phyloP scores from a whole-genome alignment of 2,797 vertebrate genomes.

The Dicrostonyx torquatus region DNA sequence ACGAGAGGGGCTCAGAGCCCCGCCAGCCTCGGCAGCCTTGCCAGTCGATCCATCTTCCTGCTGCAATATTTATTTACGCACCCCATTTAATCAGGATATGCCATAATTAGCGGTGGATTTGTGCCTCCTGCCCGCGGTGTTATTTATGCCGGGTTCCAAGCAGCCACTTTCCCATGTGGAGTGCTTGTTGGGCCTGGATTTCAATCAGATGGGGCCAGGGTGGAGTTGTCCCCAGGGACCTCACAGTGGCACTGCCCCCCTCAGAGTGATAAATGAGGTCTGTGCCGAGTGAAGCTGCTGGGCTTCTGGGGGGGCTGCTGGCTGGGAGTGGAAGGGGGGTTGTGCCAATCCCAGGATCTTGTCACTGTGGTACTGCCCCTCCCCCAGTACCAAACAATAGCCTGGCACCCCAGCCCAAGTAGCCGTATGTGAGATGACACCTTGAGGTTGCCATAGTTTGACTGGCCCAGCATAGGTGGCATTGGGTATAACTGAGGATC shows the following conservation, averaged over 20 bases:
- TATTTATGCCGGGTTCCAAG: slow-evolving; percentile 74
- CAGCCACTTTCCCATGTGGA: slow-evolving; percentile 17
- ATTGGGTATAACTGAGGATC: not conserved
- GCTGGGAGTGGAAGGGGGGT: not conserved
- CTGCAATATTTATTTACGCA: slow-evolving; percentile 75
- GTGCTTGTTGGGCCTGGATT: slow-evolving; percentile 62
- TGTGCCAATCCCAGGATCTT: not conserved
- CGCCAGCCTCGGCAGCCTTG: not conserved
- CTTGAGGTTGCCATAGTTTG: rapidly evolving
- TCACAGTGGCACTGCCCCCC: slow-evolving; percentile 10
- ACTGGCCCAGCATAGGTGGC: not conserved
- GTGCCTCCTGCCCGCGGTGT: slow-evolving; percentile 72
- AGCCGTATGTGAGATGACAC: not conserved
- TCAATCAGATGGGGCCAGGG: slow-evolving; percentile 67
- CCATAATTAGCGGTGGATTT: slow-evolving; percentile 74
- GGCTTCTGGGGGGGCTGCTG: slow-evolving; percentile 43
- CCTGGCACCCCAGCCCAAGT: slow-evolving; percentile 33
- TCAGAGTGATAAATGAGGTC: slow-evolving; percentile 70
- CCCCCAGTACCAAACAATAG: slow-evolving; percentile 37
- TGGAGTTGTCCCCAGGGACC: slow-evolving; percentile 48
- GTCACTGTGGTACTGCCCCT: not conserved
- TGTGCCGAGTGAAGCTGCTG: slow-evolving; percentile 10
- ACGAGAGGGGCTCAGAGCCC: not conserved
- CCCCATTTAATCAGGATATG: slow-evolving; percentile 78
- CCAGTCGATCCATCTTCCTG: slow-evolving; percentile 47